Evolutionary conservation across 2,888 invertebrate genomes (phyloP), one percentile per base, ranked within the genome.

Genomic region (Anarsia innoxiella): DNA sequence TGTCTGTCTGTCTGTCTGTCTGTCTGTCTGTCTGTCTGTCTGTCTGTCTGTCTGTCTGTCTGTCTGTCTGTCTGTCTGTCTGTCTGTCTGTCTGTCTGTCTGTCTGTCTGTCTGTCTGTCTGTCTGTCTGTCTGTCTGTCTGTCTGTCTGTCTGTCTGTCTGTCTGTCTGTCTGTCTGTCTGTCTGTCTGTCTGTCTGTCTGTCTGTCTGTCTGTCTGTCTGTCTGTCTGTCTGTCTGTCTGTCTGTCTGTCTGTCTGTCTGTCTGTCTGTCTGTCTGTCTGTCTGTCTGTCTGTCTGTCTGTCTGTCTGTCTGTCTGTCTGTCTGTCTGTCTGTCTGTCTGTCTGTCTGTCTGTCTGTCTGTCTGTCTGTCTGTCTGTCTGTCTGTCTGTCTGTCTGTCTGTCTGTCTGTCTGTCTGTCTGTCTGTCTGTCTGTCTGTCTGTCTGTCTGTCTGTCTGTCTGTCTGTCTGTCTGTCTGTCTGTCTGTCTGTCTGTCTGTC

Each of bases 281-380:
- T 23, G 12, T 27, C 35, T 23, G 4, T 27, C 35, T 23, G 3
- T 27, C 35, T 23, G 19, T 27, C 35, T 23, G 3, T 27, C 35
- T 23, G 11, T 16, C 35, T 23, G 12, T 27, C 35, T 23, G n/a
- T 27, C 35, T 23, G 9, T 27, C 35, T 23, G 19, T 27, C 35
- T 23, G 8, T 27, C 35, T 23, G 11, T 16, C 35, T 23, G 12
- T 27, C 27, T 23, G 19, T 27, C 35, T 23, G 12, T 27, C 35
- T 23, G 19, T 16, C 35, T 23, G 8, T 27, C 35, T 23, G 19
- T 27, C 35, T 23, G 12, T 27, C 35, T 23, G 19, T 27, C 35
- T 23, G 12, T 27, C 35, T 23, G 19, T 27, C 35, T 23, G 26
- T 16, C 35, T 23, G 26, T 27, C 28, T 23, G 26, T 27, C 35